Base-by-base conservation (phyloP, 1,140 invertebrate genomes). In the Tetragonula clypearis region DNA sequence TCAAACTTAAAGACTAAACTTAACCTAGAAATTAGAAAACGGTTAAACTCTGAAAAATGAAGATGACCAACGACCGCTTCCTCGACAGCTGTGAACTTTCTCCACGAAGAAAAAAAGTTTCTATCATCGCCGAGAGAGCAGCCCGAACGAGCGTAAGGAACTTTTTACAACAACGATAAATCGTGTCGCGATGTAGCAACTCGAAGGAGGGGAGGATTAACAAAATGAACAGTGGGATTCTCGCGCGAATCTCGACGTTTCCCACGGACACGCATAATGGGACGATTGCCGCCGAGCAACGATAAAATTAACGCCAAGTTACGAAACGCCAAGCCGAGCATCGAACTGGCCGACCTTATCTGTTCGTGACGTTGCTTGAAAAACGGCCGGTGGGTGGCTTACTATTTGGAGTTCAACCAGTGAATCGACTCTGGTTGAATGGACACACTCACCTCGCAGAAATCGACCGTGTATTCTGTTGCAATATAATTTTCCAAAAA, bases 211-310 rank as follows among this genome's bases (percentile, higher is more conserved):
- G 19, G 9, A 2, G 35, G 35, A 41, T n/a, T 41, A 49, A n/a
- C 69, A 41, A 72, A 72, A 72, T 72, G 69, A 49, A 72, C 69
- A 21, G 8, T 23, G 14, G 14, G 35, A 72, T 72, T 72, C 49
- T 35, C 21, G 21, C 69, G 69, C 69, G 69, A 72, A 72, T 72
- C 69, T 49, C 41, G 41, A 8, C 12, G 69, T 72, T 30, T 72
- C 69, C 69, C 69, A 72, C 69, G 69, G 41, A 49, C 21, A 72
- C 69, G 69, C 41, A 72, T 72, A 72, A 72, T 72, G 69, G 41
- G 1, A 53, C 35, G 69, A 72, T 72, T 72, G 41, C 41, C 69
- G 69, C 15, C 12, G 69, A 41, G 41, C 12, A 41, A 72, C 69
- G 69, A 72, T 72, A 72, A 72, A 72, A 72, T 72, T 72, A 30